Evolutionary conservation across 2,888 invertebrate species (phyloP), one percentile per base, ranked within the genome.

Genomic region (Leptinotarsa peninsularis): DNA sequence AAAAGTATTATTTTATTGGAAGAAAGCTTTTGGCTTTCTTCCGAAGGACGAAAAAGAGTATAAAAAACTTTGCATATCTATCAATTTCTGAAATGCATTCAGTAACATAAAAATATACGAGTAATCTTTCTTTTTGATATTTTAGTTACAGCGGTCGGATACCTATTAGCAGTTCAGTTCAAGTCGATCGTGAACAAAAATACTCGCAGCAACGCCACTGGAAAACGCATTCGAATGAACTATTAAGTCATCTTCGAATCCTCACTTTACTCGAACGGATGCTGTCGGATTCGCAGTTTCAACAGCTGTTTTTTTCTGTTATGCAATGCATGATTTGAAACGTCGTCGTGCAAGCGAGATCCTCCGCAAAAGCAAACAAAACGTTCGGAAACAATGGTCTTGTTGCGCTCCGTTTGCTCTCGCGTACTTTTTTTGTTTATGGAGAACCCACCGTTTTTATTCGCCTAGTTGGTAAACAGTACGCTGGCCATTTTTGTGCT

Each of bases 391-490:
- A 83, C 83, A 83, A 83, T 83, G 78, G 82, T 74, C 79, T 80
- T 81, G 82, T 81, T 82, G 81, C 83, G 83, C 82, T 83, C 81
- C 82, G 82, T 79, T 83, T 83, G 81, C 83, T 71, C 69, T 73
- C 66, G 72, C 68, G 43, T 72, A 54, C 66, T 75, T 74, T 76
- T 76, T 77, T 76, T 71, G 18, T 79, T 70, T 74, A 71, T 72
- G 43, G 67, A 66, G 72, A 72, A 72, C 72, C 54, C 33, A 43
- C 33, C 63, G 67, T 71, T 71, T 69, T 72, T 69, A 67, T 72
- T 73, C 73, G 73, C 70, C 67, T 72, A 75, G 76, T 76, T 76
- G 69, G 73, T 71, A 50, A 71, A 73, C 68, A 72, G 74, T 68
- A 50, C 43, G 43, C 43, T 43, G 3, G 52, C 63, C n/a, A 66